Base-by-base conservation (phyloP, 2,797 vertebrate species). In the Petrocephalus schoutedeni region DNA sequence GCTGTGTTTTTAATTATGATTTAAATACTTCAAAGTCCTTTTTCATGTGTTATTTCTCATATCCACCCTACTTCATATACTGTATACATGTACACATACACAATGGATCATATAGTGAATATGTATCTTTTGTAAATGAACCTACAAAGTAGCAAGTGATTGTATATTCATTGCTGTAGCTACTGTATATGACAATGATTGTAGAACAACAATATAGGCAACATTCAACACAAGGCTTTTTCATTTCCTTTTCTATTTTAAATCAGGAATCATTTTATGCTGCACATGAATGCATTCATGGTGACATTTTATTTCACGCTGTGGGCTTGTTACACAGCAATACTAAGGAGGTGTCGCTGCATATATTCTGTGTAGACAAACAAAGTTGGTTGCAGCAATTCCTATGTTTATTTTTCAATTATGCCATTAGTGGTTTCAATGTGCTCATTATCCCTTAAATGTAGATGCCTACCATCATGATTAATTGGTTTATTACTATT, bases 141-240 rank as follows among this genome's bases (percentile, higher is more conserved):
- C 84, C 88, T 89, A 91, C 88, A 71, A 82, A 93, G 89, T 88
- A 89, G 88, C 90, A 91, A 90, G 88, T 86, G 87, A 77, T 88
- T 90, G 41, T 54, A 91, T 91, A 94, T 94, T 91, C 93, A 92
- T 92, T 92, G 83, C 92, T 91, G 77, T 83, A 32, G 16, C 84
- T 53, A 28, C 28, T 28, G 28, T 28, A 2, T 54, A 85, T 8
- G 28, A 90, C 88, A 77, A 89, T 92, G 86, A 67, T 51, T 14
- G 83, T 85, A 88, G 82, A 82, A 64, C 12, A 67, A 56, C 71
- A 77, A 77, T 7, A 23, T 54, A n/a, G 74, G 58, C 58, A 56
- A 57, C 58, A 88, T 85, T 82, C 36, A 77, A 77, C 16, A 77
- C 14, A 8, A 45, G 71, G 71, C 36, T 2, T 77, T 77, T 86